A percentile compares a stretch with the other conserved stretches of the same genome.
Evolutionary conservation across 2,888 invertebrate genomes (phyloP).

Genomic region (Epirrita christyi): DNA sequence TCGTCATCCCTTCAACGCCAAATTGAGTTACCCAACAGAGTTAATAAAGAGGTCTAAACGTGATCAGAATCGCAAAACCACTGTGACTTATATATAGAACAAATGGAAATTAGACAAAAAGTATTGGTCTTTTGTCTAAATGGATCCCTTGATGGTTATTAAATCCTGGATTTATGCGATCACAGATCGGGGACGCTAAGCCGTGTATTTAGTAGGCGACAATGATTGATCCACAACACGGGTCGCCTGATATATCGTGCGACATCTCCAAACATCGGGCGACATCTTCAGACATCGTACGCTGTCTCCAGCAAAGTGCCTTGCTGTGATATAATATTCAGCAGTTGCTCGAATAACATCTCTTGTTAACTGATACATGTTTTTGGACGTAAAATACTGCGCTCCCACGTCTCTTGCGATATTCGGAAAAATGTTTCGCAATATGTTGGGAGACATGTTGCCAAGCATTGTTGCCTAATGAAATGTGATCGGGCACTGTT

Average conservation of each 20-base stretch:
- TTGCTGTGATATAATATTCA: too few species aligned
- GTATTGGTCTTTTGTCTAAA: conserved; percentile 43
- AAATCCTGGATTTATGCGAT: conserved; percentile 56
- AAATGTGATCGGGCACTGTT: conserved; percentile 42
- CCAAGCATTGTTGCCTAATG: background rate
- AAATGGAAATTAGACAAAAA: conserved; percentile 58
- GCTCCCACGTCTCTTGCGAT: background rate
- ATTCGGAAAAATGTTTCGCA: background rate
- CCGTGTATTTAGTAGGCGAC: background rate
- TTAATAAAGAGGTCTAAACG: conserved; percentile 73
- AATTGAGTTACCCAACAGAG: conserved; percentile 77
- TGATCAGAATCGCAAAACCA: conserved; percentile 61
- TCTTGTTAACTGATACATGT: background rate
- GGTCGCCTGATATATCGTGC: background rate
- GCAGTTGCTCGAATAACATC: too few species aligned
- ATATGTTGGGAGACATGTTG: background rate
- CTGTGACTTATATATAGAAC: conserved; percentile 50
- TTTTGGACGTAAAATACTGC: background rate
- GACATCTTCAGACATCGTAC: background rate
- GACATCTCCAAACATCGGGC: background rate
- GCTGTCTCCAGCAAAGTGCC: background rate
- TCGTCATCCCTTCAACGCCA: conserved; percentile 75
- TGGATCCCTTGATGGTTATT: conserved; percentile 58
- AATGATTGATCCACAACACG: background rate
- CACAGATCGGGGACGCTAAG: conserved; percentile 39